Conservation (phyloP, 1,140 invertebrate species). For the Ctenoplectra terminalis region DNA sequence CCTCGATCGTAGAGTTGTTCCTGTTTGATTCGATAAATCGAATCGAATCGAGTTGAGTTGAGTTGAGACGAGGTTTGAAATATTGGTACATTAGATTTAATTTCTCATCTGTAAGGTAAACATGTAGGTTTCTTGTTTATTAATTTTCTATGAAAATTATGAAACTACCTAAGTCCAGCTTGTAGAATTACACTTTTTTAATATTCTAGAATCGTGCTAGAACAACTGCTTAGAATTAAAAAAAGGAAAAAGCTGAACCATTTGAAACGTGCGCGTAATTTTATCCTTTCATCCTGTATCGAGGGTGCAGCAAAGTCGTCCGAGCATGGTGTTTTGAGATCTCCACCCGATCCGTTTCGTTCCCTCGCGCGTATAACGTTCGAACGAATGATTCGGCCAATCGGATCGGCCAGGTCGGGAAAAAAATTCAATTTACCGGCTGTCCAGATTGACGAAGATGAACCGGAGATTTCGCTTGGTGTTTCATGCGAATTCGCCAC, state of each 20-base stretch:
- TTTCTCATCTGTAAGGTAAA: background rate
- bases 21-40: too few species aligned
- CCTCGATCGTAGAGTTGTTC: background rate
- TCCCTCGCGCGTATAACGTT: conserved; percentile 13
- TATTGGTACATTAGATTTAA: background rate
- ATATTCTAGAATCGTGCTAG: too few species aligned
- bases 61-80: too few species aligned
- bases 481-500: conserved; percentile 51
- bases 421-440: conserved; percentile 65
- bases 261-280: conserved; percentile 12
- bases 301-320: too few species aligned
- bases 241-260: background rate
- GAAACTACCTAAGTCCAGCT: too few species aligned
- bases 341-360: background rate
- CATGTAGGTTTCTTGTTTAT: background rate
- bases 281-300: conserved; percentile 3
- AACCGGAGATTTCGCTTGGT: conserved; percentile 29
- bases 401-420: conserved; percentile 33
- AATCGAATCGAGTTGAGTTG: background rate
- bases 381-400: conserved; percentile 46
- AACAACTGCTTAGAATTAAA: background rate
- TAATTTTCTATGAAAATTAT: too few species aligned
- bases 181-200: too few species aligned
- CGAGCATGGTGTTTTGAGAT: background rate
- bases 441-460: conserved; percentile 64